Percentiles rank a stretch among this genome's conserved stretches.
These are phyloP conservation scores for Diglossa cyanea DNA, from an alignment of 2,797 vertebrate species.

Conservation along the genomic window DNA sequence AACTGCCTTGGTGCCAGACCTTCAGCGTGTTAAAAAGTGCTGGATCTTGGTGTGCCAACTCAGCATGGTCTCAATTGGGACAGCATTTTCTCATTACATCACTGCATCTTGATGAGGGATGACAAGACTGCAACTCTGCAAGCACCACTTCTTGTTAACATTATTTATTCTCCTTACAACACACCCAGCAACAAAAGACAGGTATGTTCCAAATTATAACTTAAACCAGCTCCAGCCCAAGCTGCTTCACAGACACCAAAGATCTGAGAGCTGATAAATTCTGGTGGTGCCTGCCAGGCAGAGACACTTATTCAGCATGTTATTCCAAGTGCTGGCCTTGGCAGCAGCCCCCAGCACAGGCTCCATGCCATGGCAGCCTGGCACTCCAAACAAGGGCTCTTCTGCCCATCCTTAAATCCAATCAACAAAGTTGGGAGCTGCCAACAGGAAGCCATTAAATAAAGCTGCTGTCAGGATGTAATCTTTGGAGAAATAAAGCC, in stretches of 20 bases:
- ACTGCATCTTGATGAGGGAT: neutral
- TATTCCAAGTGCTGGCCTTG: neutral
- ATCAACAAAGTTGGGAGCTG: neutral
- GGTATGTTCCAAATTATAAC: slow-evolving; percentile 24
- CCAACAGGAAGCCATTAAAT: slow-evolving; percentile 30
- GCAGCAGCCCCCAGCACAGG: neutral
- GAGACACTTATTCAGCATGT: neutral
- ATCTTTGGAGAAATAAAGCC: neutral
- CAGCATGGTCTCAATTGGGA: neutral
- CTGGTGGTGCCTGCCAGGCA: neutral
- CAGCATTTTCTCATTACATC: neutral
- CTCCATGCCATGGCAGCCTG: neutral
- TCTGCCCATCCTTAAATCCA: slow-evolving; percentile 25
- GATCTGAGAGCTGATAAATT: neutral
- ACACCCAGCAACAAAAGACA: neutral
- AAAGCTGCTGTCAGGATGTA: neutral
- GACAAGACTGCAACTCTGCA: neutral
- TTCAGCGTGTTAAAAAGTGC: neutral
- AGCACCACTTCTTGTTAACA: neutral
- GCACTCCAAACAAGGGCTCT: neutral
- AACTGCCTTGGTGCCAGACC: neutral
- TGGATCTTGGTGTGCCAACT: neutral
- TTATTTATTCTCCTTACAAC: slow-evolving; percentile 5
- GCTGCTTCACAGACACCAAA: neutral
- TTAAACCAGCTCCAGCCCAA: neutral